A percentile compares a stretch with the other conserved stretches of the same genome.
phyloP scores from a whole-genome alignment of 2,797 vertebrate species.

The Psittacula echo region DNA sequence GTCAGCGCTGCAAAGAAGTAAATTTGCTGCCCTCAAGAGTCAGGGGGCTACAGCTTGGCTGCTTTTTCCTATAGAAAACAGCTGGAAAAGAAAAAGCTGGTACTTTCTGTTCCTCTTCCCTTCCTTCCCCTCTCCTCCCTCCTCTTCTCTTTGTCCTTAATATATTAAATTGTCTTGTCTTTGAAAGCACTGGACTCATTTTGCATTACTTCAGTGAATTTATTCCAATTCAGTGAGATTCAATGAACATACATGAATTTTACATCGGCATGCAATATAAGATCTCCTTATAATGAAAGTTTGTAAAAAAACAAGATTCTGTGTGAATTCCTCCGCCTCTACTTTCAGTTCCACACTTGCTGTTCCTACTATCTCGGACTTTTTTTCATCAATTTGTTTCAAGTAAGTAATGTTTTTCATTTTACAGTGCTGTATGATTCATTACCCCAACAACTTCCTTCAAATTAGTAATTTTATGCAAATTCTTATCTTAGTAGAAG shows the following conservation, averaged over 20 bases:
- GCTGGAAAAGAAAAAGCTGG: background rate
- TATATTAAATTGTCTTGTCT: background rate
- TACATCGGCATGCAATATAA: background rate
- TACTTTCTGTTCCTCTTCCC: background rate
- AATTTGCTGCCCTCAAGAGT: background rate
- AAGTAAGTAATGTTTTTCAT: background rate
- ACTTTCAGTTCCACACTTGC: background rate
- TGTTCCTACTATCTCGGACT: background rate
- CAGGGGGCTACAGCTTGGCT: background rate
- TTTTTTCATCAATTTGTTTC: background rate
- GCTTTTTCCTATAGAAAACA: background rate
- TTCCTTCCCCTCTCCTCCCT: background rate
- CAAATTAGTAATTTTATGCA: background rate
- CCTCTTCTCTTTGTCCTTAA: background rate
- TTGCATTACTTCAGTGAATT: background rate
- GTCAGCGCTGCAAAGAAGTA: background rate
- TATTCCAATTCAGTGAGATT: background rate
- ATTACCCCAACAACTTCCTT: background rate
- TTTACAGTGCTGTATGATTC: background rate
- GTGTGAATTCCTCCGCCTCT: background rate
- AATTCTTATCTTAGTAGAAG: background rate
- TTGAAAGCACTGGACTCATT: background rate
- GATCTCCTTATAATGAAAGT: background rate
- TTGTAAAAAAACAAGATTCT: background rate
- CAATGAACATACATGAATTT: background rate